Base-by-base conservation (phyloP, 2,113 vertebrate genomes). In the Grallaria varia region DNA sequence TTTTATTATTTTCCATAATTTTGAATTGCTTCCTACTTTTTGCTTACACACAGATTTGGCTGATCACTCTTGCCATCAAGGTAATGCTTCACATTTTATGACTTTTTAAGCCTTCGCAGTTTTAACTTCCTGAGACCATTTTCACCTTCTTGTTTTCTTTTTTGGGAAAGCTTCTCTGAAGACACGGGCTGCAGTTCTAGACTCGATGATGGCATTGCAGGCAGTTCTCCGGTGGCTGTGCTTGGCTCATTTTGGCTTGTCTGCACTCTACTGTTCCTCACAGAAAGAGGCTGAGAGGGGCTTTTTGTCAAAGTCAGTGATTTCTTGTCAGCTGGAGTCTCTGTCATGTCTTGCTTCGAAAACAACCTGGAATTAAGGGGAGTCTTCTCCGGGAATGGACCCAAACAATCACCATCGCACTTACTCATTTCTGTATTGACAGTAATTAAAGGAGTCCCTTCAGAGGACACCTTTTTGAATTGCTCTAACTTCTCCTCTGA, bases 81-180 rank as follows among this genome's bases (percentile, higher is more conserved):
- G 66, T 56, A 52, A 1, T 12, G 47, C 52, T 86, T 90, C 58
- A 64, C 63, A 49, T 68, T 74, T 97, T 84, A 98, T 52, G 91
- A 96, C 93, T 98, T 97, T 96, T 98, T 98, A 82, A 95, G 91
- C 82, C 98, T 97, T 83, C 97, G 96, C 85, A 98, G 98, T 97
- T 98, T 98, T 45, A 98, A 98, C 92, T 97, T 98, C 97, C 98
- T 93, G 50, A 98, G 97, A 88, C 96, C 97, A 74, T 95, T 97
- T 88, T 97, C 69, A 68, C 58, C 94, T 94, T 97, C 97, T 97
- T 95, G 90, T 93, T 98, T 98, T 91, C 94, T 81, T 79, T 95
- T 91, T 60, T 87, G 86, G 71, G 68, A 63, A 49, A 63, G 72
- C 52, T 88, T 69, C 75, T 95, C 95, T 63, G 96, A 93, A 95